Conservation (phyloP, 2,797 vertebrate genomes). For the Buceros bicornis region DNA sequence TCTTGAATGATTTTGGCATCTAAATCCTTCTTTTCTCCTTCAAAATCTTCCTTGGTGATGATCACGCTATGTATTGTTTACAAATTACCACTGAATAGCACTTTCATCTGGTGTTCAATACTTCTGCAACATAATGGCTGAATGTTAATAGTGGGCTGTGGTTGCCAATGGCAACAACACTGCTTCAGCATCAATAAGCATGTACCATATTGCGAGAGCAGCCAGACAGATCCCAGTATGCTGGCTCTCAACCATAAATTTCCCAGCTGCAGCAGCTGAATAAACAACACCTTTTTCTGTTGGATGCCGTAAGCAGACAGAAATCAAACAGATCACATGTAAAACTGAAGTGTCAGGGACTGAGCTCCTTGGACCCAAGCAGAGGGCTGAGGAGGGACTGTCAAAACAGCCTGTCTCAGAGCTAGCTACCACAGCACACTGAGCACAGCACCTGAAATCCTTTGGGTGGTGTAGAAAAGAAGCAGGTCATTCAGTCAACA, state of each 20-base stretch:
- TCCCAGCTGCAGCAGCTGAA: background rate
- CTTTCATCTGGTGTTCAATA: constrained; percentile 47
- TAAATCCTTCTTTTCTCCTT: background rate
- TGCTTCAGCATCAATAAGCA: background rate
- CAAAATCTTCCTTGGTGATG: background rate
- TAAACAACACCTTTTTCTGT: background rate
- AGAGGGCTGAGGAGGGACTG: background rate
- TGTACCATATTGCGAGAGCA: background rate
- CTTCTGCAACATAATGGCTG: constrained; percentile 18
- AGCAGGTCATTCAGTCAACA: background rate
- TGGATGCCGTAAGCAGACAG: background rate
- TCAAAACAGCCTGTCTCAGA: background rate
- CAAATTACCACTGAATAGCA: constrained; percentile 9
- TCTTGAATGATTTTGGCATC: background rate
- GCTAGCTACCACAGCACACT: accelerated
- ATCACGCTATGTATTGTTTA: constrained; percentile 9
- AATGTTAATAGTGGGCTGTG: constrained; percentile 5
- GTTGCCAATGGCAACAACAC: constrained; percentile 39
- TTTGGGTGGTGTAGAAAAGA: background rate
- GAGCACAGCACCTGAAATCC: background rate
- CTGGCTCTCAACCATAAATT: background rate
- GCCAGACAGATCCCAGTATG: background rate
- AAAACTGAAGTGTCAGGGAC: background rate
- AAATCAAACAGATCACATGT: background rate
- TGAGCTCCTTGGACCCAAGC: background rate